These are phyloP conservation scores for Istiophorus platypterus DNA, from an alignment of 2,113 vertebrate species.

Conservation along the genomic window DNA sequence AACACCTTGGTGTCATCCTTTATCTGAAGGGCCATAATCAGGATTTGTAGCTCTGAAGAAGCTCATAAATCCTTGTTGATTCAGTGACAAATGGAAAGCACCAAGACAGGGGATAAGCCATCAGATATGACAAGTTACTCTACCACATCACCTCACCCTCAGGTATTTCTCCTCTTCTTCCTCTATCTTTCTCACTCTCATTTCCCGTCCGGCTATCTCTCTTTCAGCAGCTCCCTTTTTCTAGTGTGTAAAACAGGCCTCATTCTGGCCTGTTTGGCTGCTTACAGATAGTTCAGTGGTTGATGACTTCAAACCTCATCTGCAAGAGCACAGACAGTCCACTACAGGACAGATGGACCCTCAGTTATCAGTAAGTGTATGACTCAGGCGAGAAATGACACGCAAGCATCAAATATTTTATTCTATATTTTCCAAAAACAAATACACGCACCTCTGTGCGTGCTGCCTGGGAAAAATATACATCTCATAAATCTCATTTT, in stretches of 20 bases:
- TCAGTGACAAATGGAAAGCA: slow-evolving; percentile 66
- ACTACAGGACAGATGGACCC: slow-evolving; percentile 48
- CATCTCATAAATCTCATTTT: slow-evolving; percentile 8
- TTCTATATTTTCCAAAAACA: slow-evolving; percentile 16
- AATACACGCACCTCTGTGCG: slow-evolving; percentile 5
- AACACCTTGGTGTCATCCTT: slow-evolving; percentile 42
- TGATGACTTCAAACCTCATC: slow-evolving; percentile 23
- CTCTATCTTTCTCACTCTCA: slow-evolving; percentile 22
- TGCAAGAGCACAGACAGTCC: slow-evolving; percentile 14
- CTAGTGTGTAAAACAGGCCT: slow-evolving; percentile 1
- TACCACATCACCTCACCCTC: slow-evolving; percentile 41
- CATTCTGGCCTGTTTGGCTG: slow-evolving; percentile 9
- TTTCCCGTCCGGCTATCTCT: slow-evolving; percentile 16
- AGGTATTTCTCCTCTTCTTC: slow-evolving; percentile 28
- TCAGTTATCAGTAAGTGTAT: slow-evolving; percentile 28
- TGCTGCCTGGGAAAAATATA: background rate
- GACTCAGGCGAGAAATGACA: slow-evolving; percentile 9
- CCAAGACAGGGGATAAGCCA: slow-evolving; percentile 48
- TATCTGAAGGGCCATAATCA: slow-evolving; percentile 58
- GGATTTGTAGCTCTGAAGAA: slow-evolving; percentile 63
- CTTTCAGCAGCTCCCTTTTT: background rate
- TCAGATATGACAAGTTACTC: slow-evolving; percentile 70
- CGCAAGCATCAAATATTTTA: slow-evolving; percentile 33
- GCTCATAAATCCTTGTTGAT: slow-evolving; percentile 66
- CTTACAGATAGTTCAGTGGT: slow-evolving; percentile 16